phyloP scores from a whole-genome alignment of 2,888 invertebrate species.

The Drosophila yooni region DNA sequence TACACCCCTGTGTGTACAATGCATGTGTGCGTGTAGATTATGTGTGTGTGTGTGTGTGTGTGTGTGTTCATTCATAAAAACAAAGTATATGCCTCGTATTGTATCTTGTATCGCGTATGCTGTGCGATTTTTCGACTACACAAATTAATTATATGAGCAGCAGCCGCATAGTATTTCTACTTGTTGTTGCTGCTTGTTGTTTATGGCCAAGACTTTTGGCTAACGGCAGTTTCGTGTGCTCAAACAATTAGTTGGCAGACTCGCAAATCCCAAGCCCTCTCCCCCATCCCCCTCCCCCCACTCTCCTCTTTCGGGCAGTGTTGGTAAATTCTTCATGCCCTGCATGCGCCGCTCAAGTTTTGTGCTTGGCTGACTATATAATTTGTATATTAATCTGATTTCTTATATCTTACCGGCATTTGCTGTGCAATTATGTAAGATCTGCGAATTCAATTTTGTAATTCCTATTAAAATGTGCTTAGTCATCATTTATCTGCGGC shows the following conservation, averaged over 20 bases:
- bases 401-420: conserved; percentile 52
- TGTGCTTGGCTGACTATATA: conserved; percentile 51
- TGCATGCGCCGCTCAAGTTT: conserved; percentile 54
- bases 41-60: conserved; percentile 1
- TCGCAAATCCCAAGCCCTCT: background rate
- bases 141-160: conserved; percentile 56
- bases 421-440: conserved; percentile 32
- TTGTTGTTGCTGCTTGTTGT: conserved; percentile 33
- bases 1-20: conserved; percentile 13
- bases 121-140: conserved; percentile 57
- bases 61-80: conserved; percentile 66
- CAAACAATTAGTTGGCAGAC: conserved; percentile 47
- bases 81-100: conserved; percentile 26
- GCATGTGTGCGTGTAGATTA: background rate
- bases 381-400: conserved; percentile 45
- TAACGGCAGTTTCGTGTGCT: conserved; percentile 63
- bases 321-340: conserved; percentile 38
- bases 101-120: conserved; percentile 35
- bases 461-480: background rate
- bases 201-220: conserved; percentile 56
- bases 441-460: background rate
- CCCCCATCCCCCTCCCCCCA: background rate
- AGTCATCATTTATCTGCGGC: background rate
- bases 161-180: conserved; percentile 22
- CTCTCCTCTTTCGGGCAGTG: background rate